Base-by-base conservation (phyloP, 2,888 invertebrate genomes). In the Cordilura impudica region DNA sequence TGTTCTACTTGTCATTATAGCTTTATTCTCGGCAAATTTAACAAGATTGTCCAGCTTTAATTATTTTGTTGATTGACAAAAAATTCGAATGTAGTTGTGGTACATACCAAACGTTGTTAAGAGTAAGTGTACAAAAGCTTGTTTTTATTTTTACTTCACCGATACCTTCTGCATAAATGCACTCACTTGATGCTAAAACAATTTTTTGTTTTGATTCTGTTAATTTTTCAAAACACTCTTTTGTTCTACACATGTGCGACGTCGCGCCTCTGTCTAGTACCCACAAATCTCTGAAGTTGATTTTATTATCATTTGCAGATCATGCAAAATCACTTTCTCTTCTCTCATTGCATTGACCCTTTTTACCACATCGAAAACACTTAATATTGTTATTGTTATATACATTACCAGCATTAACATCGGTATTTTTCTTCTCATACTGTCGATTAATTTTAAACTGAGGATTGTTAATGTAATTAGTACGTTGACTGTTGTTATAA, bases 261-360 rank as follows among this genome's bases (percentile, higher is more conserved):
- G 77, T 51, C 7, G 77, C 72, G 6, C 70, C 78, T 31, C 69
- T 78, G 47, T 70, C 73, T 6, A 63, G 16, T 7, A 75, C 60
- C 53, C 60, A 74, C n/a, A 49, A 26, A 29, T 58, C 29, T 35
- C 51, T 58, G 60, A 56, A 56, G 18, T 29, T 21, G 16, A 4
- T 14, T 35, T 35, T 51, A n/a, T 26, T 2, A 2, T 26, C 16
- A n/a, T 3, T n/a, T 66, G 53, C 51, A 23, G 53, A 66, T 8
- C 66, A 66, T 18, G 65, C 65, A 51, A 35, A 65, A 16, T 51
- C 39, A 16, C n/a, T 31, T 39, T 39, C 35, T 10, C 12, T 10
- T 49, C 31, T 53, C 51, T 65, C 35, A 49, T 39, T 60, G 12
- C 71, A 65, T 43, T 66, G 60, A 3, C 58, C 54, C 18, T 39